Percentiles rank a stretch among this genome's conserved stretches.
Conservation (phyloP, 2,888 invertebrate genomes). For the Callinectes sapidus region DNA sequence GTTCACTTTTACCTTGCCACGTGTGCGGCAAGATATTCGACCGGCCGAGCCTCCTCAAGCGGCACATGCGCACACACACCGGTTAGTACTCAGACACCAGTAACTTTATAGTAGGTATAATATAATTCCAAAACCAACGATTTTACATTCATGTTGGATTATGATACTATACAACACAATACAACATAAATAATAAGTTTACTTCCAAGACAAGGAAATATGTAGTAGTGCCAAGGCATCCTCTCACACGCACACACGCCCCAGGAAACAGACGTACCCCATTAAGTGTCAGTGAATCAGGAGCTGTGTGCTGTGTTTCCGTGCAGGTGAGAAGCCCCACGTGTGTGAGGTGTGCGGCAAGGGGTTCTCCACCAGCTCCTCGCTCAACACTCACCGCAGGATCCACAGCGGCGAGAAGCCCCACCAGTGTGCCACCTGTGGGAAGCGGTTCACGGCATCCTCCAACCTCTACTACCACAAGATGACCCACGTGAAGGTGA, state of each 20-base stretch:
- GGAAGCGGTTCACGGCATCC: conserved; percentile 95
- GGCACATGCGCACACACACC: conserved; percentile 97
- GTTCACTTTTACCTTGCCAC: conserved; percentile 92
- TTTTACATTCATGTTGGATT: not conserved
- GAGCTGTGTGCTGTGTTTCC: not conserved
- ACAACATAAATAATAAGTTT: conserved; percentile 25
- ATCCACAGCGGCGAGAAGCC: conserved; percentile 98
- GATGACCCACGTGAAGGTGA: conserved; percentile 98
- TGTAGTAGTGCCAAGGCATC: not conserved
- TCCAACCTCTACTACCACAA: conserved; percentile 98
- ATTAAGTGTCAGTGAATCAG: not conserved
- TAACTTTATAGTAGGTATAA: not conserved
- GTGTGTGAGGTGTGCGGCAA: conserved; percentile 97
- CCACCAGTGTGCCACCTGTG: conserved; percentile 92
- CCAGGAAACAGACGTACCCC: not conserved
- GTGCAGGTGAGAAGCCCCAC: conserved; percentile 95
- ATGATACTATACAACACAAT: not conserved
- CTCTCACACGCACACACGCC: not conserved
- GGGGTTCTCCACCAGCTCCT: conserved; percentile 95
- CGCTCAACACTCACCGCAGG: conserved; percentile 94
- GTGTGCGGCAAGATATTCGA: conserved; percentile 98
- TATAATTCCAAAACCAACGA: not conserved
- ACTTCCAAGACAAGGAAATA: not conserved
- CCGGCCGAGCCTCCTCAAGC: conserved; percentile 92
- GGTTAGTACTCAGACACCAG: conserved; percentile 80